Evolutionary conservation across 1,140 invertebrate genomes (phyloP).

Genomic region (Panagrolaimus sp.): DNA sequence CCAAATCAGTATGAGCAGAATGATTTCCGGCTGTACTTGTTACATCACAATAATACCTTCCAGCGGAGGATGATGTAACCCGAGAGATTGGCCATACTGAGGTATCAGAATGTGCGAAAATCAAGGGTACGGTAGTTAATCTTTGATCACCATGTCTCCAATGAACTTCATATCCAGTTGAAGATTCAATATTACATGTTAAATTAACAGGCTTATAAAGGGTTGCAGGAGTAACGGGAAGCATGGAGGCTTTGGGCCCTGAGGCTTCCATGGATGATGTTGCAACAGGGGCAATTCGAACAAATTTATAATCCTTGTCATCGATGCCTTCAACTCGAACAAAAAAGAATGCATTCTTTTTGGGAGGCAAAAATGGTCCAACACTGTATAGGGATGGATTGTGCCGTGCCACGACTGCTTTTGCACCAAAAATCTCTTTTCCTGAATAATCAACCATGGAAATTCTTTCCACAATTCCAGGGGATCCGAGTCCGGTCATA

Average conservation of each 20-base stretch:
- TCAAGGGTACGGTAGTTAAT: neutral
- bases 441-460: slow-evolving; percentile 64
- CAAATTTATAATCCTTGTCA: slow-evolving; percentile 61
- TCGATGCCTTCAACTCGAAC: slow-evolving; percentile 61
- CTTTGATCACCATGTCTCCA: slow-evolving; percentile 61
- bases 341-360: slow-evolving; percentile 62
- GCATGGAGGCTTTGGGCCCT: slow-evolving; percentile 54
- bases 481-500: slow-evolving; percentile 60
- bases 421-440: slow-evolving; percentile 48
- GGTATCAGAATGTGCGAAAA: slow-evolving; percentile 59
- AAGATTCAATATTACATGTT: slow-evolving; percentile 63
- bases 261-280: slow-evolving; percentile 55
- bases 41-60: slow-evolving; percentile 63
- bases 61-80: slow-evolving; percentile 60
- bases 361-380: slow-evolving; percentile 61
- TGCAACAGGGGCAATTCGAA: slow-evolving; percentile 62
- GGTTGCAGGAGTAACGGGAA: slow-evolving; percentile 56
- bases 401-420: slow-evolving; percentile 35
- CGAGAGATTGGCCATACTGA: slow-evolving; percentile 60
- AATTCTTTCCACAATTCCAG: slow-evolving; percentile 61
- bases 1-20: slow-evolving; percentile 59
- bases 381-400: slow-evolving; percentile 61
- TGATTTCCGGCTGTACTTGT: slow-evolving; percentile 60
- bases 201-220: slow-evolving; percentile 58
- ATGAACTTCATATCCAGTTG: slow-evolving; percentile 64